These are phyloP conservation scores for Achlya flavicornis DNA, from an alignment of 2,888 invertebrate genomes.

Conservation along the genomic window DNA sequence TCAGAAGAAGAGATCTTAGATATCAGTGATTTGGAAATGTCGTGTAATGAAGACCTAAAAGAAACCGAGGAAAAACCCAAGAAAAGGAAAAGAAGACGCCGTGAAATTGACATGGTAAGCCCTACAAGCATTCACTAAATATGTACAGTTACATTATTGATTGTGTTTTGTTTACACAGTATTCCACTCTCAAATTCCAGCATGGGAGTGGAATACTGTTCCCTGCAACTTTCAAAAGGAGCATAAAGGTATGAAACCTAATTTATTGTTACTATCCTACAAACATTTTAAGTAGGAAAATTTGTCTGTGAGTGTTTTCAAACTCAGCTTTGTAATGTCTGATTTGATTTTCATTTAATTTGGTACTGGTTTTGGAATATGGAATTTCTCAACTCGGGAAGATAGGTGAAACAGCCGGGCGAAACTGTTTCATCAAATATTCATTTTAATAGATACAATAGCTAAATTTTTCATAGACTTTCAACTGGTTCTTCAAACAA, in stretches of 20 bases:
- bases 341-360: too few species aligned
- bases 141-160: neutral
- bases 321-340: too few species aligned
- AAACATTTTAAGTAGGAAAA: too few species aligned
- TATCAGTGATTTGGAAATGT: constrained; percentile 75
- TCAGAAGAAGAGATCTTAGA: constrained; percentile 73
- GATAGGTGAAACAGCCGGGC: too few species aligned
- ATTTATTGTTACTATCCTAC: neutral
- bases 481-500: too few species aligned
- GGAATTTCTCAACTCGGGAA: too few species aligned
- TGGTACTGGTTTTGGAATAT: too few species aligned
- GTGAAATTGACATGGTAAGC: constrained; percentile 75
- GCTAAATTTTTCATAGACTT: too few species aligned
- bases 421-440: too few species aligned
- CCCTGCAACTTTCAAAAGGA: neutral
- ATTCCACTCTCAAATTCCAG: neutral
- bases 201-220: neutral
- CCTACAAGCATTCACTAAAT: constrained; percentile 9
- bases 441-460: too few species aligned
- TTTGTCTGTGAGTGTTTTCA: too few species aligned
- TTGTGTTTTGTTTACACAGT: neutral
- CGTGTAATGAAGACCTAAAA: constrained; percentile 69
- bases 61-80: constrained; percentile 69
- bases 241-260: neutral
- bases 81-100: constrained; percentile 70